These are phyloP conservation scores for Portunus trituberculatus DNA, from an alignment of 1,140 invertebrate genomes.

Conservation along the genomic window DNA sequence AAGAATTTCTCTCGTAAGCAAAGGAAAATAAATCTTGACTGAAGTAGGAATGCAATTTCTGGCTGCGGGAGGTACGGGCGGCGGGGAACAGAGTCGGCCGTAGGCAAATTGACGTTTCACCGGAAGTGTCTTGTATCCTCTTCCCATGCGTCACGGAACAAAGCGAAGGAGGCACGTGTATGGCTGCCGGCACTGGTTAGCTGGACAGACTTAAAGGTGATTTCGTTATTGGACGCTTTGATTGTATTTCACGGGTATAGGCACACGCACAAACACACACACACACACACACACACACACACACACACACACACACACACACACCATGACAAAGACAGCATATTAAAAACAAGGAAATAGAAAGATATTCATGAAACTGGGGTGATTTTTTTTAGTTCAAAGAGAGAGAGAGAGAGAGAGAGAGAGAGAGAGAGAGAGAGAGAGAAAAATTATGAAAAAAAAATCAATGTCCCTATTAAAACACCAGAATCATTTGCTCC, in stretches of 20 bases:
- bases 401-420: no score
- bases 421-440: no score
- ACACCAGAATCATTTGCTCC: no score
- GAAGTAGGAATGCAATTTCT: constrained; percentile 10
- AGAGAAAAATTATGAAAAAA: no score
- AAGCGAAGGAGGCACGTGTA: not conserved
- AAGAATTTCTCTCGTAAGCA: constrained; percentile 13
- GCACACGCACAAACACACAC: no score
- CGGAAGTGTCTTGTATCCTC: not conserved
- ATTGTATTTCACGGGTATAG: not conserved
- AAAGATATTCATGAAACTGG: no score
- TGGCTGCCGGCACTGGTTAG: not conserved
- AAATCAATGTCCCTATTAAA: no score
- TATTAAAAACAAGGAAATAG: no score
- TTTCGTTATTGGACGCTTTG: not conserved
- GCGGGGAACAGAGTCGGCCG: not conserved
- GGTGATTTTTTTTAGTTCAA: no score
- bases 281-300: not conserved
- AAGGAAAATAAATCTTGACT: constrained; percentile 13
- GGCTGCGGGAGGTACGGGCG: not conserved
- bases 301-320: no score
- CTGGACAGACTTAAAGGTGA: not conserved
- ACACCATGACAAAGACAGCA: no score
- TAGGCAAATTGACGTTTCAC: not conserved
- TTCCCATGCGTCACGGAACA: not conserved